Percentiles rank a stretch among this genome's conserved stretches.
These are phyloP conservation scores for Phragmatobia fuliginosa DNA, from an alignment of 2,888 invertebrate genomes.

Conservation along the genomic window DNA sequence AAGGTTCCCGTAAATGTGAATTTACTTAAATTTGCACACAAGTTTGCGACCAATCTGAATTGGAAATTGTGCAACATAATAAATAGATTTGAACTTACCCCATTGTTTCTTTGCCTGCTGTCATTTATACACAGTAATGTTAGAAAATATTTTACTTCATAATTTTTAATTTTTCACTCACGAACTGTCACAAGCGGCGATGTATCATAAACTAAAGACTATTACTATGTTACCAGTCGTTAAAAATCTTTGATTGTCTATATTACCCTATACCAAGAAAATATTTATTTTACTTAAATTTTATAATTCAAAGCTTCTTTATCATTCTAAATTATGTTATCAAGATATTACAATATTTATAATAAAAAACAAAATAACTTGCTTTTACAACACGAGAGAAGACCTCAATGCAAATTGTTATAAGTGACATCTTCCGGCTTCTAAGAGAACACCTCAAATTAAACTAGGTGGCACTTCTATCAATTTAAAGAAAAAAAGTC, in stretches of 20 bases:
- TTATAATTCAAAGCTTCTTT: not conserved
- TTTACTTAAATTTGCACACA: conserved; percentile 50
- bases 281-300: not conserved
- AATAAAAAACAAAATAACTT: no score
- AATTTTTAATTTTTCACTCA: conserved; percentile 68
- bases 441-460: no score
- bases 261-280: not conserved
- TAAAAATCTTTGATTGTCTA: conserved; percentile 25
- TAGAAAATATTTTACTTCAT: conserved; percentile 75
- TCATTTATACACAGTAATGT: conserved; percentile 88
- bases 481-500: not conserved
- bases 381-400: no score
- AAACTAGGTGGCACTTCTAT: conserved; percentile 1
- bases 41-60: conserved; percentile 16
- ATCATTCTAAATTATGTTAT: conserved; percentile 6
- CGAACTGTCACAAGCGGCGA: conserved; percentile 74
- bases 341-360: not conserved
- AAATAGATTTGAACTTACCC: conserved; percentile 86
- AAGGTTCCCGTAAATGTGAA: conserved; percentile 68
- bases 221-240: conserved; percentile 31
- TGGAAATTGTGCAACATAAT: conserved; percentile 36
- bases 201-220: conserved; percentile 63
- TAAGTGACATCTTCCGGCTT: not conserved
- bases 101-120: conserved; percentile 93
- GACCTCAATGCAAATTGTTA: no score